Percentiles rank a stretch among this genome's conserved stretches.
Conservation (phyloP, 1,140 invertebrate species). For the Aphaenogaster ashmeadi region DNA sequence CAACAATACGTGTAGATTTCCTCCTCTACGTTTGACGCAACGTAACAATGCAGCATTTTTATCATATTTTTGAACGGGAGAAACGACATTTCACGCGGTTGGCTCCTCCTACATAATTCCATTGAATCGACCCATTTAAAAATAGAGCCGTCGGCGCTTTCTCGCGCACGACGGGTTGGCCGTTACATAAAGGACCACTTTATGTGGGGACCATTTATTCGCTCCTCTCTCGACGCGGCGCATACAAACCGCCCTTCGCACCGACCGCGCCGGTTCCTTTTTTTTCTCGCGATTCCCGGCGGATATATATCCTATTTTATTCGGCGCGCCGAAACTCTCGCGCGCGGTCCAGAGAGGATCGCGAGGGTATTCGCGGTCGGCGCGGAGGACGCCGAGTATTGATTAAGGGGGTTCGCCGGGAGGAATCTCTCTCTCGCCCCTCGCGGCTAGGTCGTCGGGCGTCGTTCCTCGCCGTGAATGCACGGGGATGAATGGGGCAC, state of each 20-base stretch:
- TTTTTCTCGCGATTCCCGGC: not conserved
- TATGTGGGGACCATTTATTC: not conserved
- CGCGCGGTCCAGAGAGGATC: conserved; percentile 69
- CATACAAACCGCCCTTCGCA: not conserved
- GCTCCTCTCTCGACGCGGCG: conserved; percentile 4
- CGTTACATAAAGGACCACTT: conserved; percentile 5
- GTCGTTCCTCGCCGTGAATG: conserved; percentile 69
- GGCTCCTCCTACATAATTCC: not conserved
- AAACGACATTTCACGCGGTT: not conserved
- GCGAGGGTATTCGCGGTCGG: conserved; percentile 67
- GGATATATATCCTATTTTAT: conserved; percentile 14
- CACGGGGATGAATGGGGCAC: conserved; percentile 64
- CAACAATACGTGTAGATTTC: not conserved
- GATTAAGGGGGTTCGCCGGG: conserved; percentile 75
- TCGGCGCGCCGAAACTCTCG: conserved; percentile 42
- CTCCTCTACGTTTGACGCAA: too few species aligned
- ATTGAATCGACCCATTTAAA: conserved; percentile 38
- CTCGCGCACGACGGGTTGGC: not conserved
- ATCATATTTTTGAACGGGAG: not conserved
- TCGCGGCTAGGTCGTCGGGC: conserved; percentile 47
- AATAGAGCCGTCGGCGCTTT: conserved; percentile 23
- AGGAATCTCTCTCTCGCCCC: conserved; percentile 63
- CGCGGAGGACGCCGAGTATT: conserved; percentile 76
- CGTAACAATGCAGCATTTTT: not conserved
- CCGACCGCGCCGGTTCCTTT: not conserved